Base-by-base conservation (phyloP, 2,888 invertebrate species). In the Heliconius ethilla region DNA sequence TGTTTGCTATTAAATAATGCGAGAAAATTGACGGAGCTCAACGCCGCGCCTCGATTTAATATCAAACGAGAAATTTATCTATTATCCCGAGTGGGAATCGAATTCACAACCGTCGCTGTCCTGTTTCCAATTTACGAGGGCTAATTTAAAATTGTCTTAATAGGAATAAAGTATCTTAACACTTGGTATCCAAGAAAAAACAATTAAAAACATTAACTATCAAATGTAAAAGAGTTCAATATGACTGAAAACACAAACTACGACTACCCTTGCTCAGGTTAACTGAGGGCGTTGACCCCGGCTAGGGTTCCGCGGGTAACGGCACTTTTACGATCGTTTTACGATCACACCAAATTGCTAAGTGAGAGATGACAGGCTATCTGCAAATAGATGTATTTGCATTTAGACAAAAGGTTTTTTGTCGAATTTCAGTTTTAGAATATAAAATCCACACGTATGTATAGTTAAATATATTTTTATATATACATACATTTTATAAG, bases 261-360 rank as follows among this genome's bases (percentile, higher is more conserved):
- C n/a, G 9, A 55, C 11, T 33, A 70, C 55, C 55, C 70, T 72
- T 72, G 82, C 80, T 76, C 80, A 82, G 78, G 67, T 67, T 76
- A 76, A 75, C 67, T 69, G 76, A 40, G 67, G 29, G 18, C 75
- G 33, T 69, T 67, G 67, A 62, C 72, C 78, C 27, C n/a, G 22
- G 73, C 25, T 73, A 75, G 62, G 73, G 70, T 78, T 75, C 78
- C 76, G 40, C 25, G 18, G 18, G 59, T 66, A 78, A 73, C 55
- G 75, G 29, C 70, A 25, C 25, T 75, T 78, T 78, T 78, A 78
- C 66, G 51, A 73, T 73, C 33, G 22, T 67, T 77, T 77, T 73
- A 77, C 77, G 77, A 73, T 67, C 73, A 73, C 33, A 51, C 70
- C 25, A 73, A 77, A 73, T 77, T 77, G 73, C 77, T 77, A 59